phyloP scores from a whole-genome alignment of 2,113 vertebrate species.

The Oceanites oceanicus region DNA sequence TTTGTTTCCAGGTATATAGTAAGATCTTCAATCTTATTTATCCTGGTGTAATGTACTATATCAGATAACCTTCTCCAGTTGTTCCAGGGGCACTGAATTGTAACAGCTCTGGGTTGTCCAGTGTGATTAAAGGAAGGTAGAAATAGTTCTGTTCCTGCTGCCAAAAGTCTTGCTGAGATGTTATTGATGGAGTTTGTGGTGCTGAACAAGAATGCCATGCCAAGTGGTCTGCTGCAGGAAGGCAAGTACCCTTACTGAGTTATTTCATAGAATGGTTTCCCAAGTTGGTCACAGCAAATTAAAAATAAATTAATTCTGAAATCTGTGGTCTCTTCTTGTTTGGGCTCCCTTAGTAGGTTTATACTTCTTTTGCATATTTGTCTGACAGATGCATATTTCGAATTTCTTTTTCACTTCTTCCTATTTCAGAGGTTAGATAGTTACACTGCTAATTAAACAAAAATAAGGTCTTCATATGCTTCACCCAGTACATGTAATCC shows the following conservation, averaged over 20 bases:
- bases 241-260: background rate
- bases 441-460: background rate
- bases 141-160: constrained; percentile 30
- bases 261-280: background rate
- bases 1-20: constrained; percentile 17
- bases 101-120: background rate
- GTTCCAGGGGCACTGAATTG: background rate
- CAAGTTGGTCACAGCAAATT: background rate
- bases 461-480: background rate
- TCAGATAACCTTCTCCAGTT: background rate
- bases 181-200: background rate
- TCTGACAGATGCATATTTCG: background rate
- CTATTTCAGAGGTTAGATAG: background rate
- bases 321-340: background rate
- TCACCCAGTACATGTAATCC: background rate
- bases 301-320: background rate
- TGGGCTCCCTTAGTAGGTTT: background rate
- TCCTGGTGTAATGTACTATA: background rate
- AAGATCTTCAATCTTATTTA: constrained; percentile 23
- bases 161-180: constrained; percentile 7
- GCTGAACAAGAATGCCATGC: background rate
- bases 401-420: background rate
- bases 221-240: background rate
- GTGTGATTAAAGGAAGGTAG: constrained; percentile 26
- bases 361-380: background rate